Evolutionary conservation across 2,797 vertebrate genomes (phyloP).

Genomic region (Galago senegalensis): DNA sequence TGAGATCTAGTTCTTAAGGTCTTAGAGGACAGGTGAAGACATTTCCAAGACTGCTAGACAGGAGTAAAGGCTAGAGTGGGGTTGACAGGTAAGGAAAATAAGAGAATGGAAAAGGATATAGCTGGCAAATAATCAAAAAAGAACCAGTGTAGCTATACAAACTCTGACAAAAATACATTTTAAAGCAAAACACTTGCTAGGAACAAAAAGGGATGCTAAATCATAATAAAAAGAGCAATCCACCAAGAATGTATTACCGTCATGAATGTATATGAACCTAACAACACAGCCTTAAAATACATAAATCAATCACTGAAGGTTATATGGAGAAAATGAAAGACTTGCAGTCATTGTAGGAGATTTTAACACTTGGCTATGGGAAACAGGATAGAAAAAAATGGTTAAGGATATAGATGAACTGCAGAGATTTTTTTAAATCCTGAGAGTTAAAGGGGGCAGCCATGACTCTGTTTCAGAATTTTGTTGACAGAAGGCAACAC

Average conservation of each 20-base stretch:
- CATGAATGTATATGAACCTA: slow-evolving; percentile 23
- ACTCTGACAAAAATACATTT: slow-evolving; percentile 46
- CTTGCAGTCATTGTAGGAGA: not conserved
- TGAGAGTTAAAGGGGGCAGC: not conserved
- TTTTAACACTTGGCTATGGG: slow-evolving; percentile 8
- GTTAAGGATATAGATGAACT: not conserved
- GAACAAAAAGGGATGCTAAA: slow-evolving; percentile 11
- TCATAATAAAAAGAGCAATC: slow-evolving; percentile 44
- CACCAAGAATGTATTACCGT: not conserved
- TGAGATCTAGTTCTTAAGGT: not conserved
- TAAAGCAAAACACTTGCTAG: slow-evolving; percentile 41
- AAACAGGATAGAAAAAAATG: slow-evolving; percentile 36
- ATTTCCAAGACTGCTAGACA: not conserved
- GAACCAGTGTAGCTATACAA: not conserved
- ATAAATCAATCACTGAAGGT: slow-evolving; percentile 18
- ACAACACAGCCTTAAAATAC: not conserved
- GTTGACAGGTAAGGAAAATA: not conserved
- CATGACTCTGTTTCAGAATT: not conserved
- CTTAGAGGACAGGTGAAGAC: not conserved
- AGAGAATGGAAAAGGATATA: not conserved
- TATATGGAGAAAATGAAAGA: slow-evolving; percentile 50
- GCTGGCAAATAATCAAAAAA: not conserved
- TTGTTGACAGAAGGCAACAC: not conserved
- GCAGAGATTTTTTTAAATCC: not conserved
- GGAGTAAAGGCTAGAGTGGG: not conserved